Evolutionary conservation across 2,797 vertebrate species (phyloP), one percentile per base, ranked within the genome.

Genomic region (Taeniopygia guttata): DNA sequence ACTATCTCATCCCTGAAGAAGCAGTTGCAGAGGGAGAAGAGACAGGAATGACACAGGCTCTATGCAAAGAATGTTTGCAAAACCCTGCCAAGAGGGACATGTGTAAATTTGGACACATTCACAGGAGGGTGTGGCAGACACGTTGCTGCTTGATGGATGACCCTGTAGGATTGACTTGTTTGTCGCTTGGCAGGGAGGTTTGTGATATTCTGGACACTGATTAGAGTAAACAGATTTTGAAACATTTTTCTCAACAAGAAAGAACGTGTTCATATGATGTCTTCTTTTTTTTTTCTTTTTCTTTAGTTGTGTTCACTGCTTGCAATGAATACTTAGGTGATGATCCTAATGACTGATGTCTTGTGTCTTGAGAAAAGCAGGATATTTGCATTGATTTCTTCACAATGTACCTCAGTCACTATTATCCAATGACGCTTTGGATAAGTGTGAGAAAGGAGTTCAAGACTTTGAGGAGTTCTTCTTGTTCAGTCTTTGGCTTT

Each of bases 191-290:
- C 62, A 92, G 76, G 82, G 83, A 93, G 66, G 49, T 79, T 89
- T 95, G 68, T 90, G 60, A 73, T 93, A 48, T 70, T 86, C 81
- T 90, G 73, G 75, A 88, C 89, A 63, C 63, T 90, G 68, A 78
- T 94, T 45, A 51, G 64, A 90, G 70, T 32, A 59, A 93, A 90
- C 32, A 91, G 56, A 78, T 84, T 96, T 89, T 77, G 59, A 95
- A 94, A 66, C 55, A 26, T 20, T 90, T 88, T 85, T 16, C 54
- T 90, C 52, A 83, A 27, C 30, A 88, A 87, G 52, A 94, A 88
- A 60, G 26, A 95, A 81, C 1, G 21, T 5, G 4, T 84, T 84
- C 30, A 3, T 59, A 34, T 1, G 2, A 55, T 49, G 6, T 75
- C 29, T 15, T 66, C 1, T 3, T 3, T 10, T 2, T 17, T 29